Percentiles rank a stretch among this genome's conserved stretches.
These are phyloP conservation scores for Typhlichthys subterraneus DNA, from an alignment of 2,797 vertebrate species.

Conservation along the genomic window DNA sequence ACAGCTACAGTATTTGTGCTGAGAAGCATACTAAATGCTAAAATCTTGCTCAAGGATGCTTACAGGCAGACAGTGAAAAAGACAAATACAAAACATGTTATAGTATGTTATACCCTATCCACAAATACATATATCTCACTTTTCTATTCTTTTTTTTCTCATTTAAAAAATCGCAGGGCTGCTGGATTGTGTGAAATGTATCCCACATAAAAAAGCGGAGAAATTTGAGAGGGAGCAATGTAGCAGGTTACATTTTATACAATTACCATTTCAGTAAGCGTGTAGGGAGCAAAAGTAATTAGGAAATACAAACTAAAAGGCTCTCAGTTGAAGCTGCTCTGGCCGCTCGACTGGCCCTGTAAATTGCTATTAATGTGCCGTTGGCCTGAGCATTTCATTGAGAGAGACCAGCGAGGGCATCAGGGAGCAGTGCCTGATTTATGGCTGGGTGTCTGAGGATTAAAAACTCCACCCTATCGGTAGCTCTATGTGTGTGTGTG, in stretches of 20 bases:
- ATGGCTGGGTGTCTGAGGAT: slow-evolving; percentile 74
- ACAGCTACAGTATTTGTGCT: too few relatives aligned
- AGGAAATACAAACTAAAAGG: slow-evolving; percentile 72
- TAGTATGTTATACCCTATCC: too few relatives aligned
- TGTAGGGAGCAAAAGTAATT: slow-evolving; percentile 62
- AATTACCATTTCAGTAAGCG: slow-evolving; percentile 49
- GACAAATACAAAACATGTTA: too few relatives aligned
- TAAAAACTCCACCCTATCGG: slow-evolving; percentile 71
- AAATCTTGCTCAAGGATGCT: too few relatives aligned
- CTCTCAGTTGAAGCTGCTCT: slow-evolving; percentile 56
- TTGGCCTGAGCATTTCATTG: slow-evolving; percentile 71
- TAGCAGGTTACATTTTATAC: slow-evolving; percentile 45
- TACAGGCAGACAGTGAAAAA: too few relatives aligned
- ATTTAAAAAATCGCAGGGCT: slow-evolving; percentile 1
- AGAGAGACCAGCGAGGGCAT: slow-evolving; percentile 55
- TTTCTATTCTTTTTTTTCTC: background rate
- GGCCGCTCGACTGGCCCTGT: slow-evolving; percentile 62
- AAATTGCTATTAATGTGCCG: slow-evolving; percentile 78
- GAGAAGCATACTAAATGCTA: too few relatives aligned
- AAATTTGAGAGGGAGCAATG: slow-evolving; percentile 25
- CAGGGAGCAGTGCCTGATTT: slow-evolving; percentile 67
- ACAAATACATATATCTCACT: too few relatives aligned
- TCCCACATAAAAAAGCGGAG: slow-evolving; percentile 35
- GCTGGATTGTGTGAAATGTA: slow-evolving; percentile 11
- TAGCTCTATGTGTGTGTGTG: slow-evolving; percentile 35